Conservation (phyloP, 2,797 vertebrate genomes). For the Pipistrellus nathusii region DNA sequence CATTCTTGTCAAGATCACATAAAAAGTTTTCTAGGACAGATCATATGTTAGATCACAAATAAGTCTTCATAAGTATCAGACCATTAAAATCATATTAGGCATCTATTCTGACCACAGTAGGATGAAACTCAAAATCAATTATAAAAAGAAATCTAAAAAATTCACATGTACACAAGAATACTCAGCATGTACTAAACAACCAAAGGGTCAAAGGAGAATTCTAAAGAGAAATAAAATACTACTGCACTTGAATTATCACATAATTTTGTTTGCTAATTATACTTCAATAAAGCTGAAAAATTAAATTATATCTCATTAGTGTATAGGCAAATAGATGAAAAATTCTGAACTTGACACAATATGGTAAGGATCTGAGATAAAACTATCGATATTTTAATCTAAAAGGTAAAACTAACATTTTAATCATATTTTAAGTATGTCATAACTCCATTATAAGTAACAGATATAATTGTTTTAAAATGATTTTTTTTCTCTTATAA, state of each 20-base stretch:
- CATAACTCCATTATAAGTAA: conserved; percentile 15
- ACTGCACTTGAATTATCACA: not conserved
- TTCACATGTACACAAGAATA: not conserved
- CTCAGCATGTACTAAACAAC: not conserved
- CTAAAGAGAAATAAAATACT: not conserved
- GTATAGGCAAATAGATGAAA: not conserved
- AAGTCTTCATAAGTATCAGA: not conserved
- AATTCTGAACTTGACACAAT: not conserved
- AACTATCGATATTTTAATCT: not conserved
- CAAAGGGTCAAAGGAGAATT: not conserved
- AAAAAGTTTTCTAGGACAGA: not conserved
- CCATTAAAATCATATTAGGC: not conserved
- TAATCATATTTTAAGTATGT: not conserved
- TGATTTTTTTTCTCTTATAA: conserved; percentile 40
- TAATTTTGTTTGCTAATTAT: conserved; percentile 1
- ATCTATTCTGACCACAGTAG: not conserved
- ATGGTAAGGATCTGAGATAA: not conserved
- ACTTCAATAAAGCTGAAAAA: not conserved
- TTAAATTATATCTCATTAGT: conserved; percentile 3
- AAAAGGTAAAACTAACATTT: not conserved
- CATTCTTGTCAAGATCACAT: not conserved
- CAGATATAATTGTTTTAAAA: conserved; percentile 3
- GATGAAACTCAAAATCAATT: conserved; percentile 8
- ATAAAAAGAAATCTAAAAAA: not conserved
- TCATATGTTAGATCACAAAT: not conserved